These are phyloP conservation scores for Lethrus apterus DNA, from an alignment of 1,140 invertebrate genomes.

Conservation along the genomic window DNA sequence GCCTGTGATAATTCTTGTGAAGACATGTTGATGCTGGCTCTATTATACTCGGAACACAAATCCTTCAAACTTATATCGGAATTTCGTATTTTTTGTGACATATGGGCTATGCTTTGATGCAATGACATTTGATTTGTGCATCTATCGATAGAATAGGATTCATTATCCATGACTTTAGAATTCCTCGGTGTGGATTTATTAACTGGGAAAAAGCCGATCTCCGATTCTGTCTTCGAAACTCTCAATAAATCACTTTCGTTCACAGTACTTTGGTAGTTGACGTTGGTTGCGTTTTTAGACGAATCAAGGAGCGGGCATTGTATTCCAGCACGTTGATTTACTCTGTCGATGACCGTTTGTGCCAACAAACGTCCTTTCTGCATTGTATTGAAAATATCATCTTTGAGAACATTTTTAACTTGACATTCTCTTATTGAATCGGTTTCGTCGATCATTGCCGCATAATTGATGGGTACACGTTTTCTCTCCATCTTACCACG, in stretches of 20 bases:
- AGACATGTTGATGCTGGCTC: not conserved
- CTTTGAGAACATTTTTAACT: too few species aligned
- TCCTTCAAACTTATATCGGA: conserved; percentile 12
- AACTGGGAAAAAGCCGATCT: conserved; percentile 2
- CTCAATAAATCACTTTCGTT: conserved; percentile 5
- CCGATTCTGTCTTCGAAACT: not conserved
- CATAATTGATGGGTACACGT: too few species aligned
- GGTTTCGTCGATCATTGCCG: too few species aligned
- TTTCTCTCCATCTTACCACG: too few species aligned
- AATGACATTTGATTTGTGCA: not conserved
- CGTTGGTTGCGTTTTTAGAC: not conserved
- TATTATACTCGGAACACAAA: conserved; percentile 6
- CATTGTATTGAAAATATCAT: too few species aligned
- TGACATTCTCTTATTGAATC: too few species aligned
- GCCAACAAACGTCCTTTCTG: too few species aligned
- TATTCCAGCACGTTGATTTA: too few species aligned
- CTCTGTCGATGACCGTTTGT: too few species aligned
- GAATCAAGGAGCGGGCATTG: not conserved
- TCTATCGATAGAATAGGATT: not conserved
- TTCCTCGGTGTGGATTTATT: conserved; percentile 9
- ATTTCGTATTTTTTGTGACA: conserved; percentile 10
- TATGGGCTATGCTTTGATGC: not conserved
- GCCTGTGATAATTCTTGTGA: not conserved
- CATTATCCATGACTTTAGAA: not conserved
- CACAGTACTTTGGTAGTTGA: conserved; percentile 10